Base-by-base conservation (phyloP, 1,140 invertebrate species). In the Centruroides sculpturatus region DNA sequence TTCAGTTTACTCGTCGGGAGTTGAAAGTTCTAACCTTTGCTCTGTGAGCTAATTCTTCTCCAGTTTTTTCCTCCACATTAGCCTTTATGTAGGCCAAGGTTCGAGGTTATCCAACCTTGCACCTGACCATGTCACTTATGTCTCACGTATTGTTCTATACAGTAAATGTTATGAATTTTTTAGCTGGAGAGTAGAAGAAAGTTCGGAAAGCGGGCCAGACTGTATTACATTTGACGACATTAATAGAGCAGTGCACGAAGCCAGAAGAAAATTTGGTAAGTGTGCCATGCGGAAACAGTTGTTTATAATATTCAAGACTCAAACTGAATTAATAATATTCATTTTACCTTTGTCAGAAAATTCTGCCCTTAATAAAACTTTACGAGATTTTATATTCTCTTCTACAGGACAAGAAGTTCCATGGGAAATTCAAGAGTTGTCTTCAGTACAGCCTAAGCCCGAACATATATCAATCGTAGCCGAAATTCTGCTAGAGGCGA, bases 181-280 rank as follows among this genome's bases (percentile, higher is more conserved):
- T 13, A n/a, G 36, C 35, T 13, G 46, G 23, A 23, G 35, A 55
- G 35, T 12, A 8, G n/a, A 35, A n/a, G n/a, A 23, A 41, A 55
- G 35, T 55, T n/a, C 12, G 3, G 6, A 55, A 35, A 23, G 7
- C 35, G 11, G n/a, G 11, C 46, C 8, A 5, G 41, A 41, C 47
- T 94, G 90, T 73, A 92, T 94, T 69, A 92, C 89, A 11, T 92
- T 91, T 71, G 87, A 92, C 67, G 89, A 89, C 47, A 82, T 94
- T 56, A 92, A 94, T 76, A 82, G 85, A 61, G 89, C 91, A 47
- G 91, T 92, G 75, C 72, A 85, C 57, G 85, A 92, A 71, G 89
- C 89, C 12, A 81, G 87, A 66, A 87, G 88, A 72, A 82, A 86
- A 49, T 60, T 70, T 23, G 68, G 69, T 67, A 60, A 63, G 63